Conservation (phyloP, 2,888 invertebrate genomes). For the Eupithecia abbreviata region DNA sequence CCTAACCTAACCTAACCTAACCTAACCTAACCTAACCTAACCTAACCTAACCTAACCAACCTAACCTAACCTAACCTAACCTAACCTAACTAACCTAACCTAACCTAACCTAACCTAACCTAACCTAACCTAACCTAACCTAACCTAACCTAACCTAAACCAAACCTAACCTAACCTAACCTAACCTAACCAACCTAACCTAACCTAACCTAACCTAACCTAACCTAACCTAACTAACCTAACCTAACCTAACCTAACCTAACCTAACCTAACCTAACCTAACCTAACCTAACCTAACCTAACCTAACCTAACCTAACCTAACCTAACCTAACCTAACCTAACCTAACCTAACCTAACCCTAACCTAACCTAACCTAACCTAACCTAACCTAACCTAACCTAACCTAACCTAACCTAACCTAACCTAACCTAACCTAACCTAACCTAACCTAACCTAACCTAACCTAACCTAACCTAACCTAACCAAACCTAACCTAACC, state of each 20-base stretch:
- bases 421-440: conserved; percentile 33
- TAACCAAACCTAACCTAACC: conserved; percentile 27
- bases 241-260: conserved; percentile 39
- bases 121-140: conserved; percentile 45
- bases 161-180: conserved; percentile 44
- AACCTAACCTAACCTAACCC: conserved; percentile 48
- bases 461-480: conserved; percentile 18
- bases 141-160: conserved; percentile 44
- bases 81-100: conserved; percentile 47
- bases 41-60: conserved; percentile 45
- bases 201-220: conserved; percentile 38
- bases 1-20: conserved; percentile 46
- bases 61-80: conserved; percentile 42
- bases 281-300: conserved; percentile 42
- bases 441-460: conserved; percentile 34
- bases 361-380: conserved; percentile 47
- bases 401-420: conserved; percentile 46
- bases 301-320: conserved; percentile 44
- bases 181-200: conserved; percentile 44
- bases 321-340: conserved; percentile 45
- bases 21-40: conserved; percentile 46
- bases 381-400: conserved; percentile 49
- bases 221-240: conserved; percentile 39
- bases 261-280: conserved; percentile 43
- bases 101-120: conserved; percentile 45